Conservation (phyloP, 2,888 invertebrate genomes). For the Panopea generosa region DNA sequence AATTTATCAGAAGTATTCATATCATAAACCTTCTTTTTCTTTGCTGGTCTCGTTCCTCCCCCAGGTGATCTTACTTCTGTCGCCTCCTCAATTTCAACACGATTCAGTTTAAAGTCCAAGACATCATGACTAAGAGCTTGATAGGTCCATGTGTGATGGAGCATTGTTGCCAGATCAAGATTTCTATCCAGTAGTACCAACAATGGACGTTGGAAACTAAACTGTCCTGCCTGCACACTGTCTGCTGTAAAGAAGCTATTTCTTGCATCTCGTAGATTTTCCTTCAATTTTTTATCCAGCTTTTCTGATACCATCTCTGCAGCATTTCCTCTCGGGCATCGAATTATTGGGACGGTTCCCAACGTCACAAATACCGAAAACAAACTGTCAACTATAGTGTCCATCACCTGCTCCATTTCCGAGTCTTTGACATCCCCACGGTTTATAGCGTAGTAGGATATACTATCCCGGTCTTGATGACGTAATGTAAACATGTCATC, state of each 20-base stretch:
- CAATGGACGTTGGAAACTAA: constrained; percentile 95
- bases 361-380: constrained; percentile 99
- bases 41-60: constrained; percentile 79
- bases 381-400: constrained; percentile 96
- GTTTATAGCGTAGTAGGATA: constrained; percentile 98
- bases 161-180: constrained; percentile 97
- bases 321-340: constrained; percentile 97
- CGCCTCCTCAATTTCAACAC: constrained; percentile 91
- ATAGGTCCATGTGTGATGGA: constrained; percentile 99
- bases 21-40: constrained; percentile 95
- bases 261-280: constrained; percentile 97
- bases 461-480: constrained; percentile 95
- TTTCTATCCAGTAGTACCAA: constrained; percentile 96
- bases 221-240: constrained; percentile 87
- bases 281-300: constrained; percentile 97
- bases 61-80: constrained; percentile 78
- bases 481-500: constrained; percentile 98
- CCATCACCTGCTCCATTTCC: constrained; percentile 97
- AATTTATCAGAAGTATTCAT: constrained; percentile 95
- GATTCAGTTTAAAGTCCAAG: constrained; percentile 95
- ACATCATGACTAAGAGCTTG: constrained; percentile 99
- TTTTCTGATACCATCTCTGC: constrained; percentile 99
- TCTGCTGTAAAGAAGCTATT: constrained; percentile 94
- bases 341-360: constrained; percentile 95
- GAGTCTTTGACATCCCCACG: constrained; percentile 96